phyloP scores from a whole-genome alignment of 2,797 vertebrate genomes.

The Platalea minor region DNA sequence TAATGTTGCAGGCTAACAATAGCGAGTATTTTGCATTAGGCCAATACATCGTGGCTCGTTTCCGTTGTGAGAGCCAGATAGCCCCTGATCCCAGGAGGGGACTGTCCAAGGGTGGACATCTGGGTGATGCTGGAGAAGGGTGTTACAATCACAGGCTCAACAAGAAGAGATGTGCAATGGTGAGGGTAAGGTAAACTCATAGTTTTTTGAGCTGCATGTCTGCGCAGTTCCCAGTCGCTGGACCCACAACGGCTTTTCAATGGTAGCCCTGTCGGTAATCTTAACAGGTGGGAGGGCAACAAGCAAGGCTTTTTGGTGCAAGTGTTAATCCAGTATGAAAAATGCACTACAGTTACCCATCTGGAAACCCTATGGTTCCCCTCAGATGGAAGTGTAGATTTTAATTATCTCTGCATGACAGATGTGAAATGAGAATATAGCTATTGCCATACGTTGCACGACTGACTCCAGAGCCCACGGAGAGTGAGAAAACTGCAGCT shows the following conservation, averaged over 20 bases:
- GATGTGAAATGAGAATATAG: not conserved
- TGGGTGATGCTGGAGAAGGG: not conserved
- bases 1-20: not conserved
- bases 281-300: slow-evolving; percentile 35
- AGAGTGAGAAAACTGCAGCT: slow-evolving; percentile 38
- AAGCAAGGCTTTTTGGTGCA: slow-evolving; percentile 2
- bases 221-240: not conserved
- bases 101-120: not conserved
- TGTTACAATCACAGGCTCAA: not conserved
- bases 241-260: not conserved
- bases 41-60: rapidly evolving
- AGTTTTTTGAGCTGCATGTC: not conserved
- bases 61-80: not conserved
- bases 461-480: not conserved
- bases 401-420: slow-evolving; percentile 29
- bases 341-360: not conserved
- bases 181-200: not conserved
- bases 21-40: not conserved
- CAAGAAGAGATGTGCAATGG: not conserved
- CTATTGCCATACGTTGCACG: not conserved
- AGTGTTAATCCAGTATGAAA: slow-evolving; percentile 6
- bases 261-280: not conserved
- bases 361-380: not conserved
- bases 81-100: not conserved
- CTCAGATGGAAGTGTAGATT: slow-evolving; percentile 17